Evolutionary conservation across 2,888 invertebrate genomes (phyloP).

Genomic region (Ophion costatus): DNA sequence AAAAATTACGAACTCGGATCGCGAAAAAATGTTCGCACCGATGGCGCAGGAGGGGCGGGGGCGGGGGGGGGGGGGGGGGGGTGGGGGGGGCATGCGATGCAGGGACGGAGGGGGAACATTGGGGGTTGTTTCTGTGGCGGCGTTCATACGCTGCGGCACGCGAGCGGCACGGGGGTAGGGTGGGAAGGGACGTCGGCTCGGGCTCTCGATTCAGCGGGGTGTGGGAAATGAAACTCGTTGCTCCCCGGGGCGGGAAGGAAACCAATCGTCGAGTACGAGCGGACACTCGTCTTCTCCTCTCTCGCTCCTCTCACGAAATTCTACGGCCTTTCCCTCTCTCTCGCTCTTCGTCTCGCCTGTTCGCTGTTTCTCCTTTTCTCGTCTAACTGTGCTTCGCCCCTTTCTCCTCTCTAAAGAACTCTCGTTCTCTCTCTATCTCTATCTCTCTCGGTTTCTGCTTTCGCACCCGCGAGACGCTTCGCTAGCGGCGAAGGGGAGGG

Average conservation of each 20-base stretch:
- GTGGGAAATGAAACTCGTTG: conserved; percentile 57
- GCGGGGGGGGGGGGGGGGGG: conserved; percentile 47
- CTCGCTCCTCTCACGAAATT: conserved; percentile 23
- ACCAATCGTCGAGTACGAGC: conserved; percentile 80
- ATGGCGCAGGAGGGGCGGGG: conserved; percentile 12
- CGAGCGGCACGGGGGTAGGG: conserved; percentile 50
- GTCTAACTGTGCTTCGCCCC: background rate
- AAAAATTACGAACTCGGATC: background rate
- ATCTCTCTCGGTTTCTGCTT: too few relatives aligned
- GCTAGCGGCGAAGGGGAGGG: background rate
- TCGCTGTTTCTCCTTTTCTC: background rate
- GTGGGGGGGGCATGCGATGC: conserved; percentile 54
- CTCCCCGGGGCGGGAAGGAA: conserved; percentile 76
- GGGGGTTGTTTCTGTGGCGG: conserved; percentile 62
- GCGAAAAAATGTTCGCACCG: background rate
- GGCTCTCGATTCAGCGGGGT: conserved; percentile 63
- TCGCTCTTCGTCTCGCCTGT: background rate
- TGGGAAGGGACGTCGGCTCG: conserved; percentile 62
- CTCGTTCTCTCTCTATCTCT: too few relatives aligned
- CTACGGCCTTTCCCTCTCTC: background rate
- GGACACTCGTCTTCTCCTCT: conserved; percentile 42
- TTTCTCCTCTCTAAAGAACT: too few relatives aligned
- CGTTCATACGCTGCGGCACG: conserved; percentile 62
- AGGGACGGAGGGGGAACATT: conserved; percentile 42
- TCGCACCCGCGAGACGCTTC: too few relatives aligned